A percentile compares a stretch with the other conserved stretches of the same genome.
phyloP scores from a whole-genome alignment of 2,888 invertebrate species.

The Fissipunctia ypsillon region DNA sequence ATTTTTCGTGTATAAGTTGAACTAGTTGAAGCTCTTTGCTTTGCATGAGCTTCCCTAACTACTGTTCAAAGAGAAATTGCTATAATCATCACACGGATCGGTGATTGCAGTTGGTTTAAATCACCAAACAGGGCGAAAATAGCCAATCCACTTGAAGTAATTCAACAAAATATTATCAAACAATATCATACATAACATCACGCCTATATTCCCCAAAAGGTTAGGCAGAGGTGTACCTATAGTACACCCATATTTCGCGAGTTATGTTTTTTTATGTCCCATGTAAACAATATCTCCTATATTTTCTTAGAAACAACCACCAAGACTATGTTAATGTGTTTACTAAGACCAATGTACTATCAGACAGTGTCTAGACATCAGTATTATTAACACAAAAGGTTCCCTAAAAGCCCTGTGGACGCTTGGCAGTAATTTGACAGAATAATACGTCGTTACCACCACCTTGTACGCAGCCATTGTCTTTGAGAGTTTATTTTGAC shows the following conservation, averaged over 20 bases:
- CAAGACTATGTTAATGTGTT: constrained; percentile 18
- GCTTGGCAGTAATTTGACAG: constrained; percentile 51
- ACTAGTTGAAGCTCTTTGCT: no score
- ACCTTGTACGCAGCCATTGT: constrained; percentile 18
- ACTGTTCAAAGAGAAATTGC: not conserved
- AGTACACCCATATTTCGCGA: no score
- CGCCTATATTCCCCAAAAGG: no score
- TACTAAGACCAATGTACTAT: constrained; percentile 4
- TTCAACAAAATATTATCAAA: not conserved
- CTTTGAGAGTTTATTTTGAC: constrained; percentile 14
- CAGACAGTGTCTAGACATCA: constrained; percentile 51
- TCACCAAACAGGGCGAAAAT: not conserved
- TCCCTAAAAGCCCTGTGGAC: constrained; percentile 35
- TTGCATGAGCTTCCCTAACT: no score
- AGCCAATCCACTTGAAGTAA: not conserved
- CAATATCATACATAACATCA: no score
- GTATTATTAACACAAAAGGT: constrained; percentile 39
- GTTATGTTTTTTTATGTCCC: no score
- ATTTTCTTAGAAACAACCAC: not conserved
- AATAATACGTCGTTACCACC: constrained; percentile 35
- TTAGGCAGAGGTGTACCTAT: no score
- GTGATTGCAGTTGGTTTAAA: not conserved
- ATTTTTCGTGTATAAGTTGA: no score
- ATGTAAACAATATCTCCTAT: not conserved
- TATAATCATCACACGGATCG: not conserved